Evolutionary conservation across 1,140 invertebrate species (phyloP), one percentile per base, ranked within the genome.

Genomic region (Ptiloglossa arizonensis): DNA sequence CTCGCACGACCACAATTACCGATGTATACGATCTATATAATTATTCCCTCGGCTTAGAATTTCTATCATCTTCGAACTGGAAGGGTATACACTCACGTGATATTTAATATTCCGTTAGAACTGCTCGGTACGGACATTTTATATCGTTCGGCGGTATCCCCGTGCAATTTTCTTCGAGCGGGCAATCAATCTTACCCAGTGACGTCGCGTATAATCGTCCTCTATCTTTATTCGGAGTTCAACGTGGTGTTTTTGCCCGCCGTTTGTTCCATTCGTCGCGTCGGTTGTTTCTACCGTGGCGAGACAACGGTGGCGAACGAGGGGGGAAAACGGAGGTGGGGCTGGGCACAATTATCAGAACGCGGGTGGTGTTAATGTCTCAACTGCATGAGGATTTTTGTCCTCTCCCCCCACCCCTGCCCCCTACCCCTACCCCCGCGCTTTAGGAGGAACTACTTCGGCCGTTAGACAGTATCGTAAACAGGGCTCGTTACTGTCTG

Each of bases 401-500:
- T 81, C 62, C 57, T 41, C n/a, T n/a, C n/a, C n/a, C n/a, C n/a
- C n/a, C n/a, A n/a, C n/a, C n/a, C n/a, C n/a, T n/a, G n/a, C n/a
- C n/a, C n/a, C n/a, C n/a, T n/a, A n/a, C n/a, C n/a, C n/a, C n/a
- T n/a, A n/a, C n/a, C n/a, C n/a, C n/a, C n/a, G n/a, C 50, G 48
- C 6, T 17, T 67, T 68, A 63, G 38, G 50, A 73, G 83, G 70
- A 60, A 86, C 81, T 79, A 82, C 70, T 71, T 79, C 50, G 35
- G 24, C 81, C 41, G 41, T 59, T 71, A 44, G 76, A 76, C 80
- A 63, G 73, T 78, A 87, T 84, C 86, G 86, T 87, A 87, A 87
- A 87, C 83, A 87, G 83, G 83, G 71, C 76, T 84, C 81, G 83
- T 86, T 85, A 87, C 79, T 75, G 86, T 86, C 67, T 79, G 68